Evolutionary conservation across 2,113 vertebrate species (phyloP).

Genomic region (Haliaeetus leucogaster): DNA sequence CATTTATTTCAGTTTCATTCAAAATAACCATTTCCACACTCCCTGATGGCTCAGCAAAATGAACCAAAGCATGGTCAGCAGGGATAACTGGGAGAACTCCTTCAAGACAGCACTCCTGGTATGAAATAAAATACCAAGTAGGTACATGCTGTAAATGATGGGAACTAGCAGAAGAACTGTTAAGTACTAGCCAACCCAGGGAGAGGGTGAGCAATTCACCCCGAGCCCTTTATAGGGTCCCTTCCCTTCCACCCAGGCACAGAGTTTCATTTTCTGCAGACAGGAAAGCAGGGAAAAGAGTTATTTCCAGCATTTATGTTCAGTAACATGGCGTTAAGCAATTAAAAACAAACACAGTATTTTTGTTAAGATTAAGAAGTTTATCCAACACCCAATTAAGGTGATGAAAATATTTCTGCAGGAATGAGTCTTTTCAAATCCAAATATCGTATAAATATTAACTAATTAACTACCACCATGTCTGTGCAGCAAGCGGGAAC

Average conservation of each 20-base stretch:
- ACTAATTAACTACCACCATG: neutral
- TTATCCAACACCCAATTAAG: neutral
- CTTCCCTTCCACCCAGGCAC: neutral
- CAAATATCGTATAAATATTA: neutral
- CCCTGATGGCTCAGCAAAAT: neutral
- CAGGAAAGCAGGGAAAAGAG: slow-evolving; percentile 18
- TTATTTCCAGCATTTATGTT: slow-evolving; percentile 49
- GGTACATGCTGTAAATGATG: neutral
- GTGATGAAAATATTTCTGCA: neutral
- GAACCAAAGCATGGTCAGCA: neutral
- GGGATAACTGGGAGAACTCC: neutral
- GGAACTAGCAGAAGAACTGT: neutral
- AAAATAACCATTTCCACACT: neutral
- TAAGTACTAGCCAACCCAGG: neutral
- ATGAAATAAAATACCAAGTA: neutral
- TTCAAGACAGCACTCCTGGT: neutral
- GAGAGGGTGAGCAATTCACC: neutral
- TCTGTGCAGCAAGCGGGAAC: neutral
- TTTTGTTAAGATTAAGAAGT: neutral
- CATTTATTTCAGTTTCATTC: neutral
- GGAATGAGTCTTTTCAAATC: neutral
- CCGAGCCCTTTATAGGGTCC: neutral
- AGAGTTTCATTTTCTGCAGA: neutral
- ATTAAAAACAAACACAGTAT: neutral
- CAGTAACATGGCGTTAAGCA: neutral